These are phyloP conservation scores for Drosophila pseudotakahashii DNA, from an alignment of 2,888 invertebrate species.

Conservation along the genomic window DNA sequence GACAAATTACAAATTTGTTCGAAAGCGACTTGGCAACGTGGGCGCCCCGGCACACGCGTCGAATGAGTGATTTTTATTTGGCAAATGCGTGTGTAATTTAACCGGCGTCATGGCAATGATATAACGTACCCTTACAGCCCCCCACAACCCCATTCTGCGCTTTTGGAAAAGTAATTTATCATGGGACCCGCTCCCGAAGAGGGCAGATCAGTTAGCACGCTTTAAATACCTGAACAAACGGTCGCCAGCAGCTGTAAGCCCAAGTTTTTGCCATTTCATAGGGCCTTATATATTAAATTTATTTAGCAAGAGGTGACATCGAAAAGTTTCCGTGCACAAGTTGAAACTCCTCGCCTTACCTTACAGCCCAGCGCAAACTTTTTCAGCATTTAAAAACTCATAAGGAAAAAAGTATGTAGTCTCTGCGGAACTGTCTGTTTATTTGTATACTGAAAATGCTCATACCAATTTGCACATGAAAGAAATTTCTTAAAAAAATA, in stretches of 20 bases:
- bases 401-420: conserved; percentile 41
- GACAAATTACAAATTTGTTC: conserved; percentile 64
- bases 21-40: conserved; percentile 27
- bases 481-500: background rate
- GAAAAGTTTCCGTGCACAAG: conserved; percentile 26
- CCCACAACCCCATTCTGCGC: background rate
- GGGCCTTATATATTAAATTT: conserved; percentile 54
- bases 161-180: conserved; percentile 67
- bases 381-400: conserved; percentile 59
- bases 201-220: conserved; percentile 33
- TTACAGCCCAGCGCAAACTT: conserved; percentile 31
- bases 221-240: conserved; percentile 43
- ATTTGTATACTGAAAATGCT: conserved; percentile 14
- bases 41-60: conserved; percentile 43
- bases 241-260: conserved; percentile 17
- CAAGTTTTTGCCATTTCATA: conserved; percentile 47
- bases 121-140: background rate
- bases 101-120: conserved; percentile 71
- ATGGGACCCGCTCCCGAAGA: conserved; percentile 40
- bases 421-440: background rate
- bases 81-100: conserved; percentile 68
- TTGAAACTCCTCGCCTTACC: background rate
- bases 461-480: background rate
- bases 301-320: conserved; percentile 55
- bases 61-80: conserved; percentile 81